Percentiles rank a stretch among this genome's conserved stretches.
phyloP scores from a whole-genome alignment of 1,140 invertebrate genomes.

The Polypedilum vanderplanki region DNA sequence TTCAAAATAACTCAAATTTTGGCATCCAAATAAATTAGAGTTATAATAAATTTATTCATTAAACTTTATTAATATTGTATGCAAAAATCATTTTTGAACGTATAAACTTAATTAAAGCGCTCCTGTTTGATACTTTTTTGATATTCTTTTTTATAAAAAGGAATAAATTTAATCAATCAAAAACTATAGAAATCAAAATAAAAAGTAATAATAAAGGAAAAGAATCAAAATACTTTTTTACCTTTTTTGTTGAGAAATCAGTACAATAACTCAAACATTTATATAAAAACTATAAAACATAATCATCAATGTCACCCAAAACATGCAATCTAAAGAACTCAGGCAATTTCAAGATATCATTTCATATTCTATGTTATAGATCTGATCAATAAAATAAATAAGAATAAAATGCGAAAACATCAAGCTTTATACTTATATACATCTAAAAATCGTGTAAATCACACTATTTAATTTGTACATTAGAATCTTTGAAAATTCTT shows the following conservation, averaged over 20 bases:
- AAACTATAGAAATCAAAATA: neutral
- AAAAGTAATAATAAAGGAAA: neutral
- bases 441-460: neutral
- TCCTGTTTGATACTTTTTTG: constrained; percentile 31
- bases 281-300: neutral
- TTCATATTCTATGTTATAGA: neutral
- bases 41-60: neutral
- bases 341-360: constrained; percentile 15
- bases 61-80: constrained; percentile 5
- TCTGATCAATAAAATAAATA: neutral
- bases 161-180: neutral
- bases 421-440: neutral
- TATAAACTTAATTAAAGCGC: constrained; percentile 31
- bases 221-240: neutral
- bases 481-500: neutral
- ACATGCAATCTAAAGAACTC: constrained; percentile 29
- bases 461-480: neutral
- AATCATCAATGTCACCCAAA: constrained; percentile 30
- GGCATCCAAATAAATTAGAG: constrained; percentile 9
- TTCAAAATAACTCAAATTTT: neutral
- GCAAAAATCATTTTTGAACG: neutral
- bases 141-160: constrained; percentile 8
- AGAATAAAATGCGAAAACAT: constrained; percentile 19
- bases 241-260: neutral
- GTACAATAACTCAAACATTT: neutral